Evolutionary conservation across 2,888 invertebrate species (phyloP), one percentile per base, ranked within the genome.

Genomic region (Rhodophaea formosa): DNA sequence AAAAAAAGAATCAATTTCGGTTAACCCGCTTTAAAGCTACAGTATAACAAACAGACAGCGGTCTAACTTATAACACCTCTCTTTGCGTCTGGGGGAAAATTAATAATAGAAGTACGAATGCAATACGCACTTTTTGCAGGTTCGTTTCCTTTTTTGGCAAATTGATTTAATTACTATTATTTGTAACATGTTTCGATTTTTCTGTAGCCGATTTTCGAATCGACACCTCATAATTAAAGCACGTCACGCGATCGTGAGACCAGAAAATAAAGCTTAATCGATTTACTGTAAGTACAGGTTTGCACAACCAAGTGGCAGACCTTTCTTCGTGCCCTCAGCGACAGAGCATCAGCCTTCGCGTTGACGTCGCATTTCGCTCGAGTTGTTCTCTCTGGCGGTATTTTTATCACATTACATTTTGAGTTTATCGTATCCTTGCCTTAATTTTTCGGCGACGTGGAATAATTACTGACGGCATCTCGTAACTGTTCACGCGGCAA

Each of bases 151-250:
- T 75, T n/a, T 68, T 78, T 78, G 68, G 72, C 70, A 74, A 77
- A 79, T 75, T 77, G 70, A 64, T 72, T 68, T 86, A 87, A 88
- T 86, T 74, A 80, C 80, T 82, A 82, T 88, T 77, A 85, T 87
- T 84, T 84, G 79, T 78, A 72, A 73, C 78, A 81, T 77, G 75
- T 77, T 80, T 75, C 76, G 78, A 80, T 74, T 78, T 78, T 72
- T 77, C 75, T 75, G 79, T 77, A 75, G 71, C 79, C 72, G 80
- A 83, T 90, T 88, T 86, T 86, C 86, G 82, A 81, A 86, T 89
- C 87, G 86, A 89, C 90, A 90, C 89, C 88, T 88, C 72, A 79
- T 86, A 90, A 90, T 89, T 89, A 88, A 84, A 74, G 78, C 73
- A 70, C 79, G 84, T 86, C 90, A 90, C 88, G 89, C 88, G 82